phyloP scores from a whole-genome alignment of 2,797 vertebrate genomes.

The Anniella stebbinsi region DNA sequence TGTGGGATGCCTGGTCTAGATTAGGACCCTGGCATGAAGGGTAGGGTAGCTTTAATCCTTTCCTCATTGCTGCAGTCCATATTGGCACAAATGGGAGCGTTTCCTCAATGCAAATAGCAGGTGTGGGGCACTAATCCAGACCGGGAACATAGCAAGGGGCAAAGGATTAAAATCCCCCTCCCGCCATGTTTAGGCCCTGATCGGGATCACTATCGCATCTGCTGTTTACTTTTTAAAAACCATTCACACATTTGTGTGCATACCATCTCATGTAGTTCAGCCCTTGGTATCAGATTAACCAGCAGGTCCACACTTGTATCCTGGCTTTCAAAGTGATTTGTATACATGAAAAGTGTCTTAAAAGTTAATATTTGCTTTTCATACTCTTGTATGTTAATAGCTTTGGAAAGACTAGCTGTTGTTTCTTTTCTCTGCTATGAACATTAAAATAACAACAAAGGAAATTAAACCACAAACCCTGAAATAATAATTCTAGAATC shows the following conservation, averaged over 20 bases:
- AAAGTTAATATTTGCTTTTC: slow-evolving; percentile 10
- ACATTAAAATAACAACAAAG: slow-evolving; percentile 69
- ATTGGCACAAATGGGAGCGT: neutral
- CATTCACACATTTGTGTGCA: neutral
- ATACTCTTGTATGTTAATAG: neutral
- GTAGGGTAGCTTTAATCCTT: neutral
- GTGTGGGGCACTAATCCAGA: too few species aligned
- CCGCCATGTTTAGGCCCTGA: too few species aligned
- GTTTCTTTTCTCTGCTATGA: slow-evolving; percentile 68
- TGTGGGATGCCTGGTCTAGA: neutral
- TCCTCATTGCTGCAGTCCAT: neutral
- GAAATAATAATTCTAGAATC: slow-evolving; percentile 67
- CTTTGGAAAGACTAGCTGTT: slow-evolving; percentile 33
- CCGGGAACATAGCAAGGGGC: too few species aligned
- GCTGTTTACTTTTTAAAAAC: neutral
- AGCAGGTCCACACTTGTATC: neutral
- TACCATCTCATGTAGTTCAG: neutral
- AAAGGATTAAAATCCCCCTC: too few species aligned
- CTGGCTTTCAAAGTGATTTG: neutral
- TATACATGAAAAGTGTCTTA: neutral
- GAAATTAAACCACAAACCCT: slow-evolving; percentile 73
- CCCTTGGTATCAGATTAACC: neutral
- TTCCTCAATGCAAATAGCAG: neutral
- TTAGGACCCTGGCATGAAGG: neutral
- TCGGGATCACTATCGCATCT: too few species aligned